Evolutionary conservation across 64 coral and sea anemone genomes (phyloP), one percentile per base, ranked within the genome.

Genomic region (Orbicella faveolata): DNA sequence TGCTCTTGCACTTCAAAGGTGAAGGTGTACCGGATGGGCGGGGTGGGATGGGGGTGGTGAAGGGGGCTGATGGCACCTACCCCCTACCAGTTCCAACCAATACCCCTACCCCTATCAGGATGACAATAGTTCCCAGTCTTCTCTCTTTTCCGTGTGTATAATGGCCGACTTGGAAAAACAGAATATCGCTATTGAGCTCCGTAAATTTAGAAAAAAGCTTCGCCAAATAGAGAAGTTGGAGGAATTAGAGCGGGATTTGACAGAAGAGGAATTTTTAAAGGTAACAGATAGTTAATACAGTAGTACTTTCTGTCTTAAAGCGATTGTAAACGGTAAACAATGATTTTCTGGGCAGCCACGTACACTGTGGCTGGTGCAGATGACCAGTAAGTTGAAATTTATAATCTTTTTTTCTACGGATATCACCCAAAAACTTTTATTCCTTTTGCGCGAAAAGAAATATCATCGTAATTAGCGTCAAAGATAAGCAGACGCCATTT

Each of bases 131-230:
- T 41, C 65, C 82, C 82, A 72, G 82, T 85, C 64, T 34, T 36
- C 37, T 9, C 37, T 53, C 82, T 25, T 72, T 85, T 26, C 64
- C 48, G 12, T 18, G 1, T 33, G 62, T 44, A 53, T 73, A 23
- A 93, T 93, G 91, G 91, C 92, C 74, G 88, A 94, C 20, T 67
- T 79, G 63, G 90, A 84, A 35, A 81, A 81, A 21, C 57, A 55
- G 6, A 75, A 67, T 11, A 30, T 36, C 52, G 84, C 75, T 23
- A 51, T 80, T 63, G 96, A 98, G 76, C 87, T 98, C 21, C 80
- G 93, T 34, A 98, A 98, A 98, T 91, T 95, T 82, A 87, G 96
- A 51, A 98, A 98, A 90, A 98, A 98, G 83, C 80, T 98, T 54
- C 81, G 96, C 18, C 96, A 98, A 81, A 98, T 98, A 17, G 93